These are phyloP conservation scores for Drosophila tsacasi DNA, from an alignment of 1,140 invertebrate genomes.

Conservation along the genomic window DNA sequence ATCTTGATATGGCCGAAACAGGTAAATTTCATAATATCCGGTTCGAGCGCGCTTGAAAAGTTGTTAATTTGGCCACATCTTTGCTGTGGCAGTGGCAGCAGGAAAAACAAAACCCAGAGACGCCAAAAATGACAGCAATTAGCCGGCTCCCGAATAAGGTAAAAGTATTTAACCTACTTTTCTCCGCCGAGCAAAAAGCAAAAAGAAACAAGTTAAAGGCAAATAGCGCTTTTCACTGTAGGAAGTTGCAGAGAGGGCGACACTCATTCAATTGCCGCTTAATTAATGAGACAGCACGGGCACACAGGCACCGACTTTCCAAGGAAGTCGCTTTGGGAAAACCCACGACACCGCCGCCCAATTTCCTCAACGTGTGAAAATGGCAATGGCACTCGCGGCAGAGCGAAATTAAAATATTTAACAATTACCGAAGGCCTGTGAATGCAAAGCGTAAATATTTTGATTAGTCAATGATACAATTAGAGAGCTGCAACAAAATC, in stretches of 20 bases:
- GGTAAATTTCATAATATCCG: slow-evolving; percentile 81
- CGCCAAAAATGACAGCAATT: slow-evolving; percentile 78
- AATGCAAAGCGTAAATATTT: slow-evolving; percentile 65
- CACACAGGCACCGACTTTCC: slow-evolving; percentile 23
- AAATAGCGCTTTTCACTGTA: slow-evolving; percentile 61
- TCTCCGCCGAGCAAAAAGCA: neutral
- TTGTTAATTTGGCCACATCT: slow-evolving; percentile 75
- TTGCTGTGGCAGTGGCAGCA: slow-evolving; percentile 12
- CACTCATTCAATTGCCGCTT: slow-evolving; percentile 56
- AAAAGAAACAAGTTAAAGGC: neutral
- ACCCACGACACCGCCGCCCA: neutral
- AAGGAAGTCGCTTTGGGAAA: slow-evolving; percentile 68
- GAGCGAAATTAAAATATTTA: slow-evolving; percentile 68
- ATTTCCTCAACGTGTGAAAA: slow-evolving; percentile 67
- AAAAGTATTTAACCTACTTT: slow-evolving; percentile 82
- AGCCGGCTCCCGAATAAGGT: slow-evolving; percentile 72
- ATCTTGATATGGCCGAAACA: slow-evolving; percentile 77
- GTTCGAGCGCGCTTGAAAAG: slow-evolving; percentile 80
- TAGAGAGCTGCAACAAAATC: slow-evolving; percentile 48
- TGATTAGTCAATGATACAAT: slow-evolving; percentile 65
- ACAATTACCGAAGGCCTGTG: slow-evolving; percentile 29
- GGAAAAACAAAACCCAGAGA: slow-evolving; percentile 48
- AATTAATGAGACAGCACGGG: slow-evolving; percentile 63
- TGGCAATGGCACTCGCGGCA: slow-evolving; percentile 20
- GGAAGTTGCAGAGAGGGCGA: slow-evolving; percentile 46